A percentile compares a stretch with the other conserved stretches of the same genome.
Evolutionary conservation across 2,113 vertebrate species (phyloP).

Genomic region (Melospiza georgiana): DNA sequence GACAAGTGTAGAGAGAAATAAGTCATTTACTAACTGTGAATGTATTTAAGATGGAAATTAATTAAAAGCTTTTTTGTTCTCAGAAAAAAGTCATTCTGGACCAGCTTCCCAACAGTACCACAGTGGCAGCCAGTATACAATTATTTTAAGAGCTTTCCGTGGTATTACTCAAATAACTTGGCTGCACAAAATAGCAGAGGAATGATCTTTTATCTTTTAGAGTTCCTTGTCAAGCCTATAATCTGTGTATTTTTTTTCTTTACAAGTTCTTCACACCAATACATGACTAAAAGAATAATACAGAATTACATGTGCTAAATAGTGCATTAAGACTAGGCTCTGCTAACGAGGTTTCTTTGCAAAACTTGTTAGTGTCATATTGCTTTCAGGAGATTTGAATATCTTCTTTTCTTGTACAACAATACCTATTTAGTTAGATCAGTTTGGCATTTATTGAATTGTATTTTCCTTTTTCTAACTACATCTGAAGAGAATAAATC

Average conservation of each 20-base stretch:
- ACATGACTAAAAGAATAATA: not conserved
- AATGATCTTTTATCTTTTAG: not conserved
- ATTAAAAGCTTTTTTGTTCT: not conserved
- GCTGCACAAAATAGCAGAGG: not conserved
- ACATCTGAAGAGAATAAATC: slow-evolving; percentile 46
- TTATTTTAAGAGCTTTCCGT: not conserved
- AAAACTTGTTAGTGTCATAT: not conserved
- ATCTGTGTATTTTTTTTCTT: not conserved
- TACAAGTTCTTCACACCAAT: not conserved
- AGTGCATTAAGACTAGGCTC: not conserved
- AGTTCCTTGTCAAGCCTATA: not conserved
- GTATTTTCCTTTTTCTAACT: slow-evolving; percentile 17
- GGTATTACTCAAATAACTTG: not conserved
- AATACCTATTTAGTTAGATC: slow-evolving; percentile 33
- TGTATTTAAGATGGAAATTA: not conserved
- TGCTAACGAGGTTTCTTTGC: not conserved
- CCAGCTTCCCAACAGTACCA: not conserved
- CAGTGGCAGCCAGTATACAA: not conserved
- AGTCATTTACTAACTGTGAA: not conserved
- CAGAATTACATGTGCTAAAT: not conserved
- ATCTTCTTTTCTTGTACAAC: slow-evolving; percentile 2
- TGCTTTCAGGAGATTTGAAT: slow-evolving; percentile 27
- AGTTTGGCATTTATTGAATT: not conserved
- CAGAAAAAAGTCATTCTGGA: not conserved
- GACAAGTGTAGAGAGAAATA: not conserved